Percentiles rank a stretch among this genome's conserved stretches.
Evolutionary conservation across 2,797 vertebrate species (phyloP).

Genomic region (Alectoris magna): DNA sequence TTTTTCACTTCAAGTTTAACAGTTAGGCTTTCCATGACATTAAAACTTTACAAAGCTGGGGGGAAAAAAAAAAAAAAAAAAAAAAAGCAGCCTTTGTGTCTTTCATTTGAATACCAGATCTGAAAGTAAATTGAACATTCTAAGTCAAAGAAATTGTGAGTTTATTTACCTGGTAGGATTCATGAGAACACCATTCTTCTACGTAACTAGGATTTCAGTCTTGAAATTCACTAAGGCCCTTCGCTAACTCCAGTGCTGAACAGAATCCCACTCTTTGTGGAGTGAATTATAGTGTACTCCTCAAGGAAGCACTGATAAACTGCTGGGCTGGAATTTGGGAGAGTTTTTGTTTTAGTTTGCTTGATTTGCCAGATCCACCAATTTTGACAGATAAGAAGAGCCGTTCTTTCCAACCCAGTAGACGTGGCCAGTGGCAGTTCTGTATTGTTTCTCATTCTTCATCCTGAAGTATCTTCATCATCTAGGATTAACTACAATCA

Average conservation of each 20-base stretch:
- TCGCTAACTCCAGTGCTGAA: background rate
- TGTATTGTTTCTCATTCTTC: background rate
- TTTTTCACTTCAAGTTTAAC: constrained; percentile 67
- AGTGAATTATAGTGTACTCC: background rate
- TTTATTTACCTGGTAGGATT: background rate
- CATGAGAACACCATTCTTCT: constrained; percentile 30
- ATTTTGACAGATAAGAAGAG: constrained; percentile 45
- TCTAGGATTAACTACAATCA: background rate
- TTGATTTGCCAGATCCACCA: constrained; percentile 46
- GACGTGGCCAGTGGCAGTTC: background rate
- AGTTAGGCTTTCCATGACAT: background rate
- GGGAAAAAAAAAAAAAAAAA: no score
- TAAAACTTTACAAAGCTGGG: constrained; percentile 18
- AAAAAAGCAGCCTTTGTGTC: background rate
- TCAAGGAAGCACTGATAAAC: background rate
- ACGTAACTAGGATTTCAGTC: background rate
- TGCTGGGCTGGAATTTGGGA: background rate
- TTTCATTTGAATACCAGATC: constrained; percentile 31
- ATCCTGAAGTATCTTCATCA: background rate
- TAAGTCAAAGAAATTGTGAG: background rate
- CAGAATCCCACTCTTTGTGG: fast-evolving
- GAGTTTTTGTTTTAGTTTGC: background rate
- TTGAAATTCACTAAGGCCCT: constrained; percentile 32
- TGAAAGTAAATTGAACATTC: constrained; percentile 17
- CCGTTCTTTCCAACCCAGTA: background rate